Evolutionary conservation across 2,113 vertebrate species (phyloP), one percentile per base, ranked within the genome.

Genomic region (Reinhardtius hippoglossoides): DNA sequence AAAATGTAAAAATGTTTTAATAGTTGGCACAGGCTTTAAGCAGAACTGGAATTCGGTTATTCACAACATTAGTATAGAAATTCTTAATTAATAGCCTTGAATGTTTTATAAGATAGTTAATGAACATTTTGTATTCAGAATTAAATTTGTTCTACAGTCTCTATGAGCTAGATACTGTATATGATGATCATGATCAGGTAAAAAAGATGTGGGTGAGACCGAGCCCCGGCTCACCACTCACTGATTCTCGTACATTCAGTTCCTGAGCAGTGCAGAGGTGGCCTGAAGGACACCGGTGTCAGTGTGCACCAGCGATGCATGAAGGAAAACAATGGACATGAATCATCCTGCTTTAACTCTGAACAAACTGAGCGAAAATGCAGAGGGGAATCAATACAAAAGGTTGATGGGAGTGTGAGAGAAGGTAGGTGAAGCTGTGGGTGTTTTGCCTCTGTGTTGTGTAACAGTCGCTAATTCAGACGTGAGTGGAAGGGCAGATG

Each of bases 211-310:
- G 56, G 57, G 24, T 31, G 44, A 59, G 3, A 48, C 20, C 55
- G 50, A 58, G 60, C 73, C 64, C 68, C 65, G 46, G 60, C 16
- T 72, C 69, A 66, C 27, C 57, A 40, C 69, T 48, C 56, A 27
- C 62, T 5, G 62, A 84, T 73, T 37, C 9, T n/a, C 4, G 79
- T 31, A 83, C 84, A 89, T 76, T 44, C 42, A 82, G 87, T 87
- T 66, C 82, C 82, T 67, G 83, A 72, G 85, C 76, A 62, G 69
- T 48, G 87, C 82, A 90, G 86, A 91, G 88, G 87, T 77, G 78
- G 81, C 75, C 74, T 80, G 74, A 92, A 91, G 88, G 88, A 89
- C 87, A 71, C 42, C 26, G 40, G 46, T 83, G 66, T 81, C 74
- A 55, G 64, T 40, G 61, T 72, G 18, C 23, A 50, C 35, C 46